phyloP scores from a whole-genome alignment of 2,888 invertebrate species.

The Metopia argyrocephala region DNA sequence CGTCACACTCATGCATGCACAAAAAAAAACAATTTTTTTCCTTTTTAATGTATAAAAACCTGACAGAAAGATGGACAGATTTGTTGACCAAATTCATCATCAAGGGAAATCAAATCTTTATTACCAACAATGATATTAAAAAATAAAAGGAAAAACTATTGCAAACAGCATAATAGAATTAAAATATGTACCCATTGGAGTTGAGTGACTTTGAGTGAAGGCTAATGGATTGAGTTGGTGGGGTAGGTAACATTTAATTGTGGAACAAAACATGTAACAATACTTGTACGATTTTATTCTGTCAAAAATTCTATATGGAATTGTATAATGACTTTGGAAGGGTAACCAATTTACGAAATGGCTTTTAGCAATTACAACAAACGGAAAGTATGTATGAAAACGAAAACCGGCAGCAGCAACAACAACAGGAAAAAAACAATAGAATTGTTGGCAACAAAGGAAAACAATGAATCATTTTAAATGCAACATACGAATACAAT shows the following conservation, averaged over 20 bases:
- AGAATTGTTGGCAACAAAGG: constrained; percentile 11
- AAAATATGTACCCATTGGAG: neutral
- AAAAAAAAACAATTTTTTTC: too few relatives aligned
- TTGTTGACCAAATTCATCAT: constrained; percentile 31
- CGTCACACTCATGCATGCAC: too few relatives aligned
- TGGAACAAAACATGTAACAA: neutral
- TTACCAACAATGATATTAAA: constrained; percentile 17
- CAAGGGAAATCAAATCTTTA: constrained; percentile 51
- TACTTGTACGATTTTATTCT: neutral
- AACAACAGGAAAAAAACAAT: neutral
- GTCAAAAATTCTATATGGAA: constrained; percentile 32
- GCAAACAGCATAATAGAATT: neutral
- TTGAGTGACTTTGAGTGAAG: neutral
- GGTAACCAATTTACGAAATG: constrained; percentile 50
- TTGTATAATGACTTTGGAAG: constrained; percentile 48
- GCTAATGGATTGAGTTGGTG: neutral
- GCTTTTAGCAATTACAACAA: constrained; percentile 55
- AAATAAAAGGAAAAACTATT: neutral
- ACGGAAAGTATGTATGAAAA: neutral
- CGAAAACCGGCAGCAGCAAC: neutral
- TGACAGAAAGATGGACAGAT: neutral
- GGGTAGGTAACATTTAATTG: neutral
- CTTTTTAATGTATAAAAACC: neutral
- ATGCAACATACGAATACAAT: neutral
- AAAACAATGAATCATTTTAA: constrained; percentile 9